phyloP scores from a whole-genome alignment of 2,113 vertebrate species.

The Prionailurus bengalensis region DNA sequence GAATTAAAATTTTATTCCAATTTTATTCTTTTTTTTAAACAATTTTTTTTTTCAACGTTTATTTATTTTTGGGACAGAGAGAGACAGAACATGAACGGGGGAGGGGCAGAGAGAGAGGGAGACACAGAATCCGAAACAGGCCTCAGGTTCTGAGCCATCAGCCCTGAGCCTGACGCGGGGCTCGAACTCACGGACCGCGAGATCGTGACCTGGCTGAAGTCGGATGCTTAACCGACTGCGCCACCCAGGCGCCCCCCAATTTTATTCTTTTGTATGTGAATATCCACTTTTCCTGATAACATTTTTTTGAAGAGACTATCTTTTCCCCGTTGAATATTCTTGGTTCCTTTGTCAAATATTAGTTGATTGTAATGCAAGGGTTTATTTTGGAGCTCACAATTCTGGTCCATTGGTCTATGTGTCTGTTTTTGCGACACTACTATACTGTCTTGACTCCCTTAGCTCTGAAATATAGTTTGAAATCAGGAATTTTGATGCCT shows the following conservation, averaged over 20 bases:
- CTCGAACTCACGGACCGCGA: too few species aligned
- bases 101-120: too few species aligned
- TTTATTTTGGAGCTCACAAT: not conserved
- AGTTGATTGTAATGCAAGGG: not conserved
- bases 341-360: not conserved
- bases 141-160: too few species aligned
- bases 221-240: too few species aligned
- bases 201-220: too few species aligned
- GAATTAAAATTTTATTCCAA: not conserved
- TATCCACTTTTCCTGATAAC: not conserved
- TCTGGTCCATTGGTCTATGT: not conserved
- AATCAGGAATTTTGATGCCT: not conserved
- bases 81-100: too few species aligned
- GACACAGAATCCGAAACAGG: too few species aligned
- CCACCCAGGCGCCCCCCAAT: not conserved
- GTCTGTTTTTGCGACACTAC: not conserved
- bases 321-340: not conserved
- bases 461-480: not conserved
- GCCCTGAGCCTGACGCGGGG: too few species aligned
- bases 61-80: too few species aligned
- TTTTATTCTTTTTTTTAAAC: not conserved
- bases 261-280: not conserved
- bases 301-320: not conserved
- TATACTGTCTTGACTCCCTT: not conserved
- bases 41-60: too few species aligned